phyloP scores from a whole-genome alignment of 2,888 invertebrate genomes.

The Alcis repandata region DNA sequence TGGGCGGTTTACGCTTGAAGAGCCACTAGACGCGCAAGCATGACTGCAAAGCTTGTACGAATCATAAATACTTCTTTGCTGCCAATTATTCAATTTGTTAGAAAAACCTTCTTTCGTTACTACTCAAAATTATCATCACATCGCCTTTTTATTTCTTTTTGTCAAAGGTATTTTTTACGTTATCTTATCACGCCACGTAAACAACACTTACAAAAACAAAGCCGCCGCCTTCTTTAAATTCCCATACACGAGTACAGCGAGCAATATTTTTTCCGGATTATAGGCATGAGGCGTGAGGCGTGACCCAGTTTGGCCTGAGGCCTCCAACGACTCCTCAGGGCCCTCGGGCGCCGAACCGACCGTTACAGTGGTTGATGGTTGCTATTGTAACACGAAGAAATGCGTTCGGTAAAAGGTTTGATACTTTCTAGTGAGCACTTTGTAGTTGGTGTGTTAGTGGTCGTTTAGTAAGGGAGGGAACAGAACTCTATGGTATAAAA shows the following conservation, averaged over 20 bases:
- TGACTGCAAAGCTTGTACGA: too few relatives aligned
- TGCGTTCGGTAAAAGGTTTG: too few relatives aligned
- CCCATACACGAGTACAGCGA: conserved; percentile 10
- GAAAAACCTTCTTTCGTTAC: too few relatives aligned
- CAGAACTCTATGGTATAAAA: not conserved
- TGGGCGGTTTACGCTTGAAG: too few relatives aligned
- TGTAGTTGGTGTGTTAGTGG: not conserved
- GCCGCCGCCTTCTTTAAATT: conserved; percentile 14
- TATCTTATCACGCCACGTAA: not conserved
- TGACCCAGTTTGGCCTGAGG: conserved; percentile 30
- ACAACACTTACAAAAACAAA: conserved; percentile 6
- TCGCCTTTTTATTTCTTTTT: too few relatives aligned
- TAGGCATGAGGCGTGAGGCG: conserved; percentile 14
- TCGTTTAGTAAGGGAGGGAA: not conserved
- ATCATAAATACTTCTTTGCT: too few relatives aligned
- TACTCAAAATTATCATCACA: too few relatives aligned
- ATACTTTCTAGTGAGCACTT: conserved; percentile 1
- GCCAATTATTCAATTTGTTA: too few relatives aligned
- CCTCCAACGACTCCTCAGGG: conserved; percentile 22
- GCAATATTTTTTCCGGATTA: conserved; percentile 23
- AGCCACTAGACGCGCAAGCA: too few relatives aligned
- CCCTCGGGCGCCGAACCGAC: conserved; percentile 16
- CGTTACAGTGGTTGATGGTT: conserved; percentile 20
- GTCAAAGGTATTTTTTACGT: not conserved
- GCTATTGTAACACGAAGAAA: conserved; percentile 25